Base-by-base conservation (phyloP, 37 sponge, comb jelly and placozoan species). In the Aplysina aerophoba region DNA sequence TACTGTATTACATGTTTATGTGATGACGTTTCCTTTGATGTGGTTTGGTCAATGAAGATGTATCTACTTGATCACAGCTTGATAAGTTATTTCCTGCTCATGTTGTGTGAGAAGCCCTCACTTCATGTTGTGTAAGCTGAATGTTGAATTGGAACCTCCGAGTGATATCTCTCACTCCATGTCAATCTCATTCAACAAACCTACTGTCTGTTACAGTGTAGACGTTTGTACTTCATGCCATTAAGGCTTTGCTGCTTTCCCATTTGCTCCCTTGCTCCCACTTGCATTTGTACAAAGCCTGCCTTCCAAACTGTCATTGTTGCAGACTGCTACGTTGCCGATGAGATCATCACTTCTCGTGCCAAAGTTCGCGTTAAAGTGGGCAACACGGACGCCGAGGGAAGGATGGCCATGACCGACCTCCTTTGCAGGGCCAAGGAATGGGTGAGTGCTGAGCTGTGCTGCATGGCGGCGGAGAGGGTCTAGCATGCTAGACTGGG, bases 361-460 rank as follows among this genome's bases (percentile, higher is more conserved):
- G 89, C 89, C 28, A 79, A 79, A 17, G 89, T 88, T 11, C 61
- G 89, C 11, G 86, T 88, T 16, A 79, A 85, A 44, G 79, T 88
- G 15, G 85, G 65, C 11, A 88, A 88, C 80, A 88, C 89, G 0
- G 89, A 88, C 31, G 89, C 89, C 0, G 89, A 88, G 28, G 89
- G 89, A 54, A 65, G 89, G 50, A 88, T 86, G 86, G 87, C 71
- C 30, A 87, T 87, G 87, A 35, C 72, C 8, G 87, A 87, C 57
- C 59, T 50, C 31, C 55, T 87, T 64, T 86, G 86, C 80, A 86
- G 64, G 24, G 80, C 80, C 25, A 88, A 88, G 31, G 84, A 88
- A 75, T 69, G 67, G 81, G 87, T 86, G 81, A 86, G 78, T 82
- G 50, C 3, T 44, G 50, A 44, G 50, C 3, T 11, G 50, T 44